phyloP scores from a whole-genome alignment of 2,113 vertebrate species.

The Diadophis punctatus region DNA sequence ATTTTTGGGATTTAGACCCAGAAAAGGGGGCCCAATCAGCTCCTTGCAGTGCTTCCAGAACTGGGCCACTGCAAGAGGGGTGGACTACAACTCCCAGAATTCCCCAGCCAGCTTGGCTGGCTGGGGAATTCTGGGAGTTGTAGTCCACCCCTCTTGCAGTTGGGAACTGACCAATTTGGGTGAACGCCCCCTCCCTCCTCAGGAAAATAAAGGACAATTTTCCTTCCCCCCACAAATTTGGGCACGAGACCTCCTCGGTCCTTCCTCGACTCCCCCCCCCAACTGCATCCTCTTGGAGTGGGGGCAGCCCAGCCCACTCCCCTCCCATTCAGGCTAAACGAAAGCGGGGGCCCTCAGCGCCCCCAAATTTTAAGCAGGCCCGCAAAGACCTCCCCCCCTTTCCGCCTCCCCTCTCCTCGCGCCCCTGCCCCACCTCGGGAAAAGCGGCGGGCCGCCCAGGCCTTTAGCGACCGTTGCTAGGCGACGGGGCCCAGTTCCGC shows the following conservation, averaged over 20 bases:
- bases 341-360: not conserved
- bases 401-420: not conserved
- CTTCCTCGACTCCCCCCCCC: not conserved
- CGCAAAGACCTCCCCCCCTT: not conserved
- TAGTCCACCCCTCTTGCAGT: not conserved
- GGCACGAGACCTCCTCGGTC: not conserved
- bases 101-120: not conserved
- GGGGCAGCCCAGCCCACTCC: not conserved
- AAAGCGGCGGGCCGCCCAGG: conserved; percentile 14
- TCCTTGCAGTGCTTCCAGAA: not conserved
- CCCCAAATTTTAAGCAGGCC: not conserved
- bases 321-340: not conserved
- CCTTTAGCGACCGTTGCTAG: conserved; percentile 59
- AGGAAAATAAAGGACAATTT: not conserved
- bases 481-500: conserved; percentile 48
- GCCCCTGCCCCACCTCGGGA: not conserved
- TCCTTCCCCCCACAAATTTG: not conserved
- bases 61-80: not conserved
- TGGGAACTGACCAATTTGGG: not conserved
- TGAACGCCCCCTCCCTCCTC: not conserved
- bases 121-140: not conserved
- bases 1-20: not conserved
- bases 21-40: not conserved
- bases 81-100: not conserved
- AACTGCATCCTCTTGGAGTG: not conserved